A percentile compares a stretch with the other conserved stretches of the same genome.
Conservation (phyloP, 2,888 invertebrate genomes). For the Tenthredo scrophulariae region DNA sequence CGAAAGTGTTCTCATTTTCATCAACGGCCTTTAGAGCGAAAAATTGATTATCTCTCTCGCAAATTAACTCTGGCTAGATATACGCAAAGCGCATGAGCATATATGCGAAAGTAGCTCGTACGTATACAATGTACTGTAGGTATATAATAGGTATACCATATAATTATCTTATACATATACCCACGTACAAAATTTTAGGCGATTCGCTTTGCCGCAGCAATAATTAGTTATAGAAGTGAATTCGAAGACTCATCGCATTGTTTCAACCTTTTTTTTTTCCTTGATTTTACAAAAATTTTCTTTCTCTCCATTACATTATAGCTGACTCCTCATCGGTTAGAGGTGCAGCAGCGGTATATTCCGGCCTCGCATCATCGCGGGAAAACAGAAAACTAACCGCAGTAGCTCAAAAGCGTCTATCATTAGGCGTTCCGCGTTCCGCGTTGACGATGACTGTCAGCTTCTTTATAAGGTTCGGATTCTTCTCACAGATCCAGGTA, state of each 20-base stretch:
- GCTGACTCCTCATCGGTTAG: neutral
- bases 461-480: neutral
- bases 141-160: no score
- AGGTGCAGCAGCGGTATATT: neutral
- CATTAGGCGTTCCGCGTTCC: conserved; percentile 48
- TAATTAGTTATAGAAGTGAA: conserved; percentile 13
- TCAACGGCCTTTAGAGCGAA: neutral
- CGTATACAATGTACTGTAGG: no score
- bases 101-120: neutral
- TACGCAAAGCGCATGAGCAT: neutral
- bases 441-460: conserved; percentile 49
- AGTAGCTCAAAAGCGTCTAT: conserved; percentile 49
- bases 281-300: neutral
- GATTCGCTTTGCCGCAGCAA: conserved; percentile 25
- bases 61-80: neutral
- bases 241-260: conserved; percentile 44
- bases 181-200: neutral
- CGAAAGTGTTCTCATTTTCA: neutral
- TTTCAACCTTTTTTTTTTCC: conserved; percentile 24
- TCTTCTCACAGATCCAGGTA: conserved; percentile 11
- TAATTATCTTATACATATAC: neutral
- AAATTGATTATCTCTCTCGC: neutral
- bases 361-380: conserved; percentile 10
- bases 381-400: conserved; percentile 23
- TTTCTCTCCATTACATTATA: neutral